Percentiles rank a stretch among this genome's conserved stretches.
Conservation (phyloP, 2,888 invertebrate genomes). For the Cantharis nigra region DNA sequence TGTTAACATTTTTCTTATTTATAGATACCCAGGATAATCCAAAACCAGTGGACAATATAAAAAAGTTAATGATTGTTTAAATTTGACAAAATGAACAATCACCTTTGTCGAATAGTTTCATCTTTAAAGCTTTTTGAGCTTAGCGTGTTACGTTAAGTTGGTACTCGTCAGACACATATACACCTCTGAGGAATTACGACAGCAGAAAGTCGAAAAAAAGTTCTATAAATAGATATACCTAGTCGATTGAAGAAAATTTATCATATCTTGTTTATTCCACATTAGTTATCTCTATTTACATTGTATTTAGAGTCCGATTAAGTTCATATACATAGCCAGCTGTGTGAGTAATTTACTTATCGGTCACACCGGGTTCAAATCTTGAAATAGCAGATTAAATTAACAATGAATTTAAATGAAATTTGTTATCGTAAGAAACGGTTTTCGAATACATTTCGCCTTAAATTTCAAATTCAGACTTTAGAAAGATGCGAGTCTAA, state of each 20-base stretch:
- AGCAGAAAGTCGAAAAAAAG: neutral
- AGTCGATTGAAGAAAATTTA: neutral
- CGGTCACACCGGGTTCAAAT: neutral
- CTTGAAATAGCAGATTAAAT: neutral
- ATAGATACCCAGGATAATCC: neutral
- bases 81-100: neutral
- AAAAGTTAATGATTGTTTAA: neutral
- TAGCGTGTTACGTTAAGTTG: neutral
- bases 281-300: neutral
- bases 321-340: neutral
- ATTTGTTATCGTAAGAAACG: neutral
- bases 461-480: neutral
- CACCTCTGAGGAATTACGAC: neutral
- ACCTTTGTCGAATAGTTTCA: neutral
- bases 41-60: neutral
- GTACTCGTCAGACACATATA: neutral
- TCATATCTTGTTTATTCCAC: neutral
- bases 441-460: neutral
- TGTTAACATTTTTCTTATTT: constrained; percentile 3
- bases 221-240: neutral
- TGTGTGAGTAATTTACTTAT: neutral
- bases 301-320: neutral
- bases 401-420: neutral
- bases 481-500: neutral
- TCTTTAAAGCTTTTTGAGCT: neutral